A percentile compares a stretch with the other conserved stretches of the same genome.
Conservation (phyloP, 2,797 vertebrate species). For the Aulostomus chinensis region DNA sequence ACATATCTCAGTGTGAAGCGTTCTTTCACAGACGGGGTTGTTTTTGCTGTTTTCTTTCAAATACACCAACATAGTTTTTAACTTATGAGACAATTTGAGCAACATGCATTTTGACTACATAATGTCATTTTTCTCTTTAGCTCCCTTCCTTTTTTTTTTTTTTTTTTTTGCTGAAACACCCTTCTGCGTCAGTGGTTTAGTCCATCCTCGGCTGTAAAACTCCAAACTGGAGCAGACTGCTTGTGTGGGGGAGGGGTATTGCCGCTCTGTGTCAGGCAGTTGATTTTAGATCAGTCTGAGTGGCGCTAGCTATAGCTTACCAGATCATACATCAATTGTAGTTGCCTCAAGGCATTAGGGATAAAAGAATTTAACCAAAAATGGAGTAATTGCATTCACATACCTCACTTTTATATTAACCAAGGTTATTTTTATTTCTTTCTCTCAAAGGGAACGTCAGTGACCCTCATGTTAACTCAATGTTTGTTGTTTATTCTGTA, state of each 20-base stretch:
- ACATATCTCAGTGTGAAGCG: too few species aligned
- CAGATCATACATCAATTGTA: constrained; percentile 5
- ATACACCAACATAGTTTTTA: too few species aligned
- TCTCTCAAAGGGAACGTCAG: not conserved
- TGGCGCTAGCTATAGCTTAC: constrained; percentile 61
- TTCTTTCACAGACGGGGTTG: too few species aligned
- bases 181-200: constrained; percentile 72
- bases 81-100: too few species aligned
- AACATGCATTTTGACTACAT: too few species aligned
- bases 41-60: too few species aligned
- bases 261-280: constrained; percentile 46
- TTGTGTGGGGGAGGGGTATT: constrained; percentile 72
- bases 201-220: constrained; percentile 74
- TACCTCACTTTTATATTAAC: constrained; percentile 3
- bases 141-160: constrained; percentile 32
- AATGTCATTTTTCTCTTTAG: too few species aligned
- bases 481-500: constrained; percentile 2
- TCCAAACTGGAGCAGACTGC: constrained; percentile 67
- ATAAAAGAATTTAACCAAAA: constrained; percentile 1
- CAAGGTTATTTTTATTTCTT: not conserved
- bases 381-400: constrained; percentile 1
- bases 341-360: not conserved
- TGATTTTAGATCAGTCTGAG: constrained; percentile 45
- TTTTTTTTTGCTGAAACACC: constrained; percentile 32
- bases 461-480: not conserved